Evolutionary conservation across 1,140 invertebrate species (phyloP), one percentile per base, ranked within the genome.

Genomic region (Acromyrmex heyeri): DNA sequence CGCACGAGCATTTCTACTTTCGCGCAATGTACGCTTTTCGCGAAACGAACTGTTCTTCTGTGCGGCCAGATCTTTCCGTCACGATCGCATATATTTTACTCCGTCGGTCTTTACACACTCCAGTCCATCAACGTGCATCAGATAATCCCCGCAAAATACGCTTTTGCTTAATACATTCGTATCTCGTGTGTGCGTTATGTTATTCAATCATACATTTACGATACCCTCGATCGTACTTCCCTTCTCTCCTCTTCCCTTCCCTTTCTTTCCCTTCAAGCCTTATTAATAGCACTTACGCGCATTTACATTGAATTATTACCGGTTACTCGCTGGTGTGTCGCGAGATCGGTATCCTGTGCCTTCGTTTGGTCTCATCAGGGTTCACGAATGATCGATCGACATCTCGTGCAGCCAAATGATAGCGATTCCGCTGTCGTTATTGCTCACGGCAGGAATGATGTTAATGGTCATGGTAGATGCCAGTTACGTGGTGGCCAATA

Each of bases 371-470:
- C 34, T 62, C 69, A 34, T 30, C 30, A 34, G 16, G n/a, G 61
- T 48, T 85, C 70, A 53, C 48, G 57, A 65, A 72, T 65, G 86
- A 85, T 88, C 65, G 87, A 88, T 88, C 75, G 64, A 59, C 34
- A 81, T 86, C 83, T 86, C 55, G 83, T 10, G 67, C 38, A 53
- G 76, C 76, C 57, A 27, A 67, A 30, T 57, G 30, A 79, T 89
- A 86, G 50, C 61, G 67, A 89, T 81, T 70, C 44, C 30, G 38
- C 55, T 12, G 53, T 30, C 77, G 81, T 16, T 8, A 50, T 73
- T 88, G 64, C 72, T 65, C 72, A 67, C 38, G 65, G 62, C 75
- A 24, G 70, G 62, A 81, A 89, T 86, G 65, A 88, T 72, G 72
- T 81, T 88, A 77, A 87, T 65, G 59, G 30, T 34, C 30, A 53